Conservation (phyloP, 2,113 vertebrate species). For the Reinhardtius hippoglossoides region DNA sequence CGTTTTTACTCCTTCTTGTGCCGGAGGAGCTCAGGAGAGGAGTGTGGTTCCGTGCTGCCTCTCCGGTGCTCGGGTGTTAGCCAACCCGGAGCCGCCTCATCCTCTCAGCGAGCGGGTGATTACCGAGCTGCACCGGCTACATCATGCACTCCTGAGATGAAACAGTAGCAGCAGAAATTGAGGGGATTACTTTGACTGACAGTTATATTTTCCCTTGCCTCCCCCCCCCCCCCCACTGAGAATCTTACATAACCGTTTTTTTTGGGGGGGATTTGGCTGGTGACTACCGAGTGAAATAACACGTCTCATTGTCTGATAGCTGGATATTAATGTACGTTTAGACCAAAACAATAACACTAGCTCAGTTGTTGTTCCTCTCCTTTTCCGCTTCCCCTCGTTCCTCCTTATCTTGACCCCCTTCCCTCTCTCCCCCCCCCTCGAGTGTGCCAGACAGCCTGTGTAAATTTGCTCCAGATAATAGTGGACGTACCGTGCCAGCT, state of each 20-base stretch:
- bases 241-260: constrained; percentile 50
- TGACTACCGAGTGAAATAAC: constrained; percentile 63
- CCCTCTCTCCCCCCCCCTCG: not conserved
- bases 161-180: constrained; percentile 68
- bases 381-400: constrained; percentile 23
- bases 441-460: constrained; percentile 59
- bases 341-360: constrained; percentile 46
- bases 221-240: constrained; percentile 31
- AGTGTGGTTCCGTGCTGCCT: constrained; percentile 42
- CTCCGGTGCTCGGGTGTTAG: constrained; percentile 58
- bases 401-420: not conserved
- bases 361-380: constrained; percentile 18
- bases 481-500: constrained; percentile 63
- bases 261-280: constrained; percentile 34
- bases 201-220: constrained; percentile 43
- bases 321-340: constrained; percentile 36
- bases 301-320: constrained; percentile 60
- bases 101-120: constrained; percentile 66
- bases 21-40: not conserved
- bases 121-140: constrained; percentile 54
- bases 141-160: constrained; percentile 60
- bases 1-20: not conserved
- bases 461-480: constrained; percentile 77
- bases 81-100: constrained; percentile 51
- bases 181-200: constrained; percentile 77